These are phyloP conservation scores for Doryteuthis pealeii DNA, from an alignment of 1,140 invertebrate species.

Conservation along the genomic window DNA sequence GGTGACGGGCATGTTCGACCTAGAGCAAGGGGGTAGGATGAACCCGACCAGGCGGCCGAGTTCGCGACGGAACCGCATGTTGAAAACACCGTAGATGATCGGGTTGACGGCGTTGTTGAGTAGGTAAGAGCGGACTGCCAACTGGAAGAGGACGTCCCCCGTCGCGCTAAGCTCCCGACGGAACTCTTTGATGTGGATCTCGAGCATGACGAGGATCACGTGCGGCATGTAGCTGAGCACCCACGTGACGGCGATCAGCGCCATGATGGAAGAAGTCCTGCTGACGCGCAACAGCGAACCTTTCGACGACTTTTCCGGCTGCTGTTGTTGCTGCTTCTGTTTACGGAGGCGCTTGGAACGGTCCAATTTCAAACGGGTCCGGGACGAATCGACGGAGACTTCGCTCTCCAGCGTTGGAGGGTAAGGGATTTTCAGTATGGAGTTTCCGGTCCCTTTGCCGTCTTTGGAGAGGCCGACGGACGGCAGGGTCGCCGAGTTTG, in stretches of 20 bases:
- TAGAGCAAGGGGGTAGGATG: neutral
- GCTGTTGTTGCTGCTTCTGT: neutral
- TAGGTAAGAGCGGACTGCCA: slow-evolving; percentile 40
- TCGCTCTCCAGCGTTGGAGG: neutral
- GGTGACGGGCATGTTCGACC: neutral
- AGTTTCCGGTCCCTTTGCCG: neutral
- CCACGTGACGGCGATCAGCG: slow-evolving; percentile 8
- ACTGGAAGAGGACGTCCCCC: slow-evolving; percentile 30
- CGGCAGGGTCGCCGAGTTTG: neutral
- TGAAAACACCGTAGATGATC: slow-evolving; percentile 43
- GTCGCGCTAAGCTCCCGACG: slow-evolving; percentile 16
- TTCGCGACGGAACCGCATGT: slow-evolving; percentile 38
- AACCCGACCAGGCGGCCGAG: slow-evolving; percentile 25
- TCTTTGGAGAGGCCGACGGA: neutral
- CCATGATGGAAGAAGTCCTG: slow-evolving; percentile 12
- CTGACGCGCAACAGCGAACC: neutral
- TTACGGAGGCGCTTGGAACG: neutral
- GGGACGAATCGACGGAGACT: neutral
- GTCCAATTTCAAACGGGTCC: neutral
- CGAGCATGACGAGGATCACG: neutral
- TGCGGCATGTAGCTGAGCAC: slow-evolving; percentile 11
- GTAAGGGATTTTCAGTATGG: neutral
- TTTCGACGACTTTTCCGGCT: neutral
- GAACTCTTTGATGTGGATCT: slow-evolving; percentile 10
- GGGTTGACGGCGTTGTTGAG: slow-evolving; percentile 46